Evolutionary conservation across 2,888 invertebrate species (phyloP).

Genomic region (Parapristionchus giblindavisi): DNA sequence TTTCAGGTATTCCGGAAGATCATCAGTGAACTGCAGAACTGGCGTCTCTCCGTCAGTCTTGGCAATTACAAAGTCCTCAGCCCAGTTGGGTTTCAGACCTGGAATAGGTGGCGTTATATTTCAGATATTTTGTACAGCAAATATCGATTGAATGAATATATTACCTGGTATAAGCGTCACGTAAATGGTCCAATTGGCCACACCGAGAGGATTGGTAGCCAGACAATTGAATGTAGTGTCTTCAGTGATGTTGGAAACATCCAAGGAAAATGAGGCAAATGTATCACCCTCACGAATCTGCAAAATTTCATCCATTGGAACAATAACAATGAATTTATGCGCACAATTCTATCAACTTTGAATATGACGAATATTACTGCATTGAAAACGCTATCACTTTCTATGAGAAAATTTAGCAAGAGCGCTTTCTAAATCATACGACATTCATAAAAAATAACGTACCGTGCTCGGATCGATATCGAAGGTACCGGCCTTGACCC

Average conservation of each 20-base stretch:
- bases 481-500: conserved; percentile 65
- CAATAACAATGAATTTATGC: neutral
- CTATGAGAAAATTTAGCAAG: too few relatives aligned
- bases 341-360: neutral
- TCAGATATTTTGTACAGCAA: neutral
- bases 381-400: too few relatives aligned
- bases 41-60: conserved; percentile 61
- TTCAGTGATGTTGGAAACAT: conserved; percentile 66
- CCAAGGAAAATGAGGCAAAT: conserved; percentile 62
- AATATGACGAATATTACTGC: neutral
- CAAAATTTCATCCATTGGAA: neutral
- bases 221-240: conserved; percentile 67
- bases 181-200: conserved; percentile 68
- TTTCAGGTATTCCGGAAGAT: conserved; percentile 57
- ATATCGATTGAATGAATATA: neutral
- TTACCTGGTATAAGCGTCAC: conserved; percentile 45
- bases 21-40: conserved; percentile 61
- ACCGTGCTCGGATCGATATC: conserved; percentile 67
- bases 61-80: conserved; percentile 60
- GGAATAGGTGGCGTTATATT: too few relatives aligned
- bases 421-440: too few relatives aligned
- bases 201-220: conserved; percentile 67
- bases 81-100: conserved; percentile 62
- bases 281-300: conserved; percentile 58
- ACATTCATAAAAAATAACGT: neutral